Conservation (phyloP, 2,113 vertebrate genomes). For the Eira barbara region DNA sequence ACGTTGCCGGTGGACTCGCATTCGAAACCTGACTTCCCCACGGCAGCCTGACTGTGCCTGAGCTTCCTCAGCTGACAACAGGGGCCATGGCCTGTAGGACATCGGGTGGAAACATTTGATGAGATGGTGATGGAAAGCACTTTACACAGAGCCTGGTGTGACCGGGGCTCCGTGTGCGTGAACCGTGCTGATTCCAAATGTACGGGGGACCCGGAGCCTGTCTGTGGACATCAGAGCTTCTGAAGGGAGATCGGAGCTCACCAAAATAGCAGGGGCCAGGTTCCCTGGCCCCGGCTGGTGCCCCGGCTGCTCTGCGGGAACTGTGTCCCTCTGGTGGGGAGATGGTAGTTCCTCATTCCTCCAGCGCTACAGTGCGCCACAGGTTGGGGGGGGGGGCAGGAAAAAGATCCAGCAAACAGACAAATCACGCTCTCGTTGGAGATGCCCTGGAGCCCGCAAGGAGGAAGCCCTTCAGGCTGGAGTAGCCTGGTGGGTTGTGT, state of each 20-base stretch:
- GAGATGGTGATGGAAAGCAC: fast-evolving
- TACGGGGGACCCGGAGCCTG: fast-evolving
- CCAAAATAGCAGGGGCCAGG: fast-evolving
- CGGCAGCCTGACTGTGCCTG: background rate
- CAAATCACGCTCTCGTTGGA: fast-evolving
- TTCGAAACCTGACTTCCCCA: fast-evolving
- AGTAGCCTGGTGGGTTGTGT: fast-evolving
- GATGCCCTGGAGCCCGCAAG: fast-evolving
- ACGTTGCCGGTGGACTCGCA: fast-evolving
- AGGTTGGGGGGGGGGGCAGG: fast-evolving
- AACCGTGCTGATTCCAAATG: fast-evolving
- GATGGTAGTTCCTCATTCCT: background rate
- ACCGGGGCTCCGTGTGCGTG: fast-evolving
- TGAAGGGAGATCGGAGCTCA: background rate
- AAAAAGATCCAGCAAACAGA: background rate
- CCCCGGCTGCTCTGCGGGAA: background rate
- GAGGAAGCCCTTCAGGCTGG: fast-evolving
- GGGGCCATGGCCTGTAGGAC: fast-evolving
- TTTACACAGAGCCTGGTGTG: fast-evolving
- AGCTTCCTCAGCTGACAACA: background rate
- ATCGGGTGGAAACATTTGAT: fast-evolving
- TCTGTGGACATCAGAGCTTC: background rate
- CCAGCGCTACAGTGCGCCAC: fast-evolving
- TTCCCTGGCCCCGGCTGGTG: fast-evolving
- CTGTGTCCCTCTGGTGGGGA: too few species aligned